Evolutionary conservation across 2,888 invertebrate genomes (phyloP), one percentile per base, ranked within the genome.

Genomic region (Folsomia candida): DNA sequence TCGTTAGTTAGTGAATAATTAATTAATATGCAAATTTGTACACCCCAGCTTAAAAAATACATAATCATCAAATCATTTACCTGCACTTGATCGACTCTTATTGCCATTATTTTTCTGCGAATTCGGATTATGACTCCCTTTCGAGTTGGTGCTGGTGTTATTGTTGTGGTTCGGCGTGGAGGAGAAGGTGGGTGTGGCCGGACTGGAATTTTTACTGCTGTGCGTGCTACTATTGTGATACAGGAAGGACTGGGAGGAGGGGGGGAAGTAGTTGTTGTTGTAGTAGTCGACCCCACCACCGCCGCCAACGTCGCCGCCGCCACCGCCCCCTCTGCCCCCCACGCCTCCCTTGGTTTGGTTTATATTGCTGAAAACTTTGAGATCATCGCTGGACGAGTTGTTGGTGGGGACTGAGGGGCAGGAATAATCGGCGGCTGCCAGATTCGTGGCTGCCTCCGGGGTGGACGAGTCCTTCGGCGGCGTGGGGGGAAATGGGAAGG

Each of bases 401-500:
- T 14, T 1, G 68, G 25, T 51, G 68, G 6, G n/a, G 20, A 29
- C 18, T 2, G n/a, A 59, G n/a, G 76, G 75, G 63, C 76, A 76
- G 57, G 76, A 62, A 68, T 78, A 77, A 70, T 78, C 76, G 61
- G 77, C 77, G 73, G 72, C 75, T 66, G 79, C 76, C 57, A 75
- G 82, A 18, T 85, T 84, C 58, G 85, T 85, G 77, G 85, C 85
- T 76, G 85, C 93, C 85, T 95, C 95, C 80, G 96, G 95, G 82
- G 95, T 95, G 78, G 47, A 47, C 9, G 93, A 93, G 85, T 95
- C 95, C 86, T 96, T 96, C 74, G 97, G 97, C 76, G 96, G 96
- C 83, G 96, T 96, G 68, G 96, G 97, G 76, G 97, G 97, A 84
- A 96, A 96, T 81, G 92, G 93, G 87, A 96, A 95, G 80, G 47